phyloP scores from a whole-genome alignment of 2,113 vertebrate genomes.

The Siphamia tubifer region DNA sequence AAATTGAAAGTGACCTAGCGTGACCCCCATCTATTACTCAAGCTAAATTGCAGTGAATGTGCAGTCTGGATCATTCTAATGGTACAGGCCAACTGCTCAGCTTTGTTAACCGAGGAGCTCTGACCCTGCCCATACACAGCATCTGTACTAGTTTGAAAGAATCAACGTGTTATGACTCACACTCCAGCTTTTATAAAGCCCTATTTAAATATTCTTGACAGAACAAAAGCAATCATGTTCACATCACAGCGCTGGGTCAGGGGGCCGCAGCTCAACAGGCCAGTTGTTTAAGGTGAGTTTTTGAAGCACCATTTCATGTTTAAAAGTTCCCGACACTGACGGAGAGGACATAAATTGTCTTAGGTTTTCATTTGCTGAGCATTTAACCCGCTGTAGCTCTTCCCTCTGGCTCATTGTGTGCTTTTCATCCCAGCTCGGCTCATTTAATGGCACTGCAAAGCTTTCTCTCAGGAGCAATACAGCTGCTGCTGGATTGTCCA shows the following conservation, averaged over 20 bases:
- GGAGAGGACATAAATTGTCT: constrained; percentile 2
- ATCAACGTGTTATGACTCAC: constrained; percentile 87
- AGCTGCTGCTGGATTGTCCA: constrained; percentile 6
- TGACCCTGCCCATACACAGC: constrained; percentile 82
- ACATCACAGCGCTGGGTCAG: constrained; percentile 52
- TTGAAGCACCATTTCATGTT: constrained; percentile 30
- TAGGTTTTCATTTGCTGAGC: constrained; percentile 39
- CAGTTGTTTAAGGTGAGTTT: constrained; percentile 20
- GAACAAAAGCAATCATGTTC: constrained; percentile 73
- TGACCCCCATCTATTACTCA: constrained; percentile 98
- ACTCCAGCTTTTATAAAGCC: constrained; percentile 83
- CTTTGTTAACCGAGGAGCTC: constrained; percentile 91
- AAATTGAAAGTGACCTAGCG: constrained; percentile 97
- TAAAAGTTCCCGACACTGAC: constrained; percentile 44
- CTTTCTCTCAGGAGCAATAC: constrained; percentile 3
- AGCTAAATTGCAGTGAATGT: constrained; percentile 95
- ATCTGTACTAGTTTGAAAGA: constrained; percentile 88
- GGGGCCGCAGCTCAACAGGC: constrained; percentile 29
- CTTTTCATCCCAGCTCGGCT: constrained; percentile 23
- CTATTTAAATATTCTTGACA: constrained; percentile 79
- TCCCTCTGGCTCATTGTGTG: constrained; percentile 13
- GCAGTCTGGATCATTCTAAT: constrained; percentile 87
- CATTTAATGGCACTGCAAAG: constrained; percentile 21
- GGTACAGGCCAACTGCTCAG: constrained; percentile 79
- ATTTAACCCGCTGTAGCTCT: constrained; percentile 31